These are phyloP conservation scores for Phalloptychus januarius DNA, from an alignment of 2,797 vertebrate species.

Conservation along the genomic window DNA sequence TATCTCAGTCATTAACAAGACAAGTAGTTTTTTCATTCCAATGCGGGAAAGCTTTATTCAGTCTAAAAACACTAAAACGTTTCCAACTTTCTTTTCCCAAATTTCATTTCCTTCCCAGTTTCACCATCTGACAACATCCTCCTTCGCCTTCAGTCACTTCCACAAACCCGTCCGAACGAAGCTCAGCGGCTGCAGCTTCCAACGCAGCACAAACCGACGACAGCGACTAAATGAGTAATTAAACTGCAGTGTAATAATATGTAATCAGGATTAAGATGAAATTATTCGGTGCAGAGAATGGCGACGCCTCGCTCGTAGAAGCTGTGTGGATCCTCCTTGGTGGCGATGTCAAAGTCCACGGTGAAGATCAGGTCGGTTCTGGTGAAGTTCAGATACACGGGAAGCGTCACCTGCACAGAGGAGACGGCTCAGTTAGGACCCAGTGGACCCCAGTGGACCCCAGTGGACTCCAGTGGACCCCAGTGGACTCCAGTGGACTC, in stretches of 20 bases:
- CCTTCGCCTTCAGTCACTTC: constrained; percentile 56
- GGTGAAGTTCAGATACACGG: constrained; percentile 98
- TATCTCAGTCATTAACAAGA: neutral
- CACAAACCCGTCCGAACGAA: constrained; percentile 12
- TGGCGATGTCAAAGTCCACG: constrained; percentile 96
- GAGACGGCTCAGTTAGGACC: neutral
- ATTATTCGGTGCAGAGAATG: constrained; percentile 93
- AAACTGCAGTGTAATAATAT: constrained; percentile 2
- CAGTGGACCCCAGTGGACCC: neutral
- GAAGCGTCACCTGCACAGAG: constrained; percentile 89
- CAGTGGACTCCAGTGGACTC: too few relatives aligned
- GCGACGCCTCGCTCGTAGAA: constrained; percentile 98
- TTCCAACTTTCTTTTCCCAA: constrained; percentile 46
- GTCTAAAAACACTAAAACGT: constrained; percentile 77
- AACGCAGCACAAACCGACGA: constrained; percentile 43
- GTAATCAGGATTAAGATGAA: constrained; percentile 6
- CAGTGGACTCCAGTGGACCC: too few relatives aligned
- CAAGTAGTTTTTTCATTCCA: constrained; percentile 42
- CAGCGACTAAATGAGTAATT: constrained; percentile 33
- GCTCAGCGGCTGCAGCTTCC: constrained; percentile 27
- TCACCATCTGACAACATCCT: constrained; percentile 61
- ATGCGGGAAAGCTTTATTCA: constrained; percentile 48
- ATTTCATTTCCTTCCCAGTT: constrained; percentile 27
- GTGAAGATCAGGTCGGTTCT: constrained; percentile 98
- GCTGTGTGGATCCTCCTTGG: constrained; percentile 95